phyloP scores from a whole-genome alignment of 2,113 vertebrate genomes.

The Anas platyrhynchos region DNA sequence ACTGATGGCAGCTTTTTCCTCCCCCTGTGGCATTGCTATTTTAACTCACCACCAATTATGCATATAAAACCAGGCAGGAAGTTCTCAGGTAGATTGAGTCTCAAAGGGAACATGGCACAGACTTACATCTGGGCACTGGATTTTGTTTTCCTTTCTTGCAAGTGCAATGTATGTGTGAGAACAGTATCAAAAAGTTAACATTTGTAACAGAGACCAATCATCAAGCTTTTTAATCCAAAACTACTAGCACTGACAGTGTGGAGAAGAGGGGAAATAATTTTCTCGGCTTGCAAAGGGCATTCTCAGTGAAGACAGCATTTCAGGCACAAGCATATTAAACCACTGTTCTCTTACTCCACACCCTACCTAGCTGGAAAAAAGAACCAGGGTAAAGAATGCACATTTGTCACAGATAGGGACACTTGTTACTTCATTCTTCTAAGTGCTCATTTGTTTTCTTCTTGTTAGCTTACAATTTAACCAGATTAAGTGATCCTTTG shows the following conservation, averaged over 20 bases:
- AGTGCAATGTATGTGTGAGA: background rate
- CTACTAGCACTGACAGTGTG: background rate
- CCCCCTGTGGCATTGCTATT: background rate
- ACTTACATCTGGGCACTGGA: no score
- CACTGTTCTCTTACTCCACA: background rate
- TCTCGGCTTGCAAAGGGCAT: background rate
- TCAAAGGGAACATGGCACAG: background rate
- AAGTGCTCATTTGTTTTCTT: background rate
- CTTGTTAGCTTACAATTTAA: conserved; percentile 9
- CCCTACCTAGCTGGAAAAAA: background rate
- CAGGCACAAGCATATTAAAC: background rate
- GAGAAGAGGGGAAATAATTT: background rate
- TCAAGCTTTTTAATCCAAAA: background rate
- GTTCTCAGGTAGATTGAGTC: background rate
- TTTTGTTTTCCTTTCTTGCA: background rate
- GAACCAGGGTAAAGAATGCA: background rate
- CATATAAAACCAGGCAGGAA: background rate
- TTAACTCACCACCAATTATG: background rate
- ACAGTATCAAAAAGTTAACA: background rate
- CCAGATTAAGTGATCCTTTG: background rate
- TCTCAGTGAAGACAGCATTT: background rate
- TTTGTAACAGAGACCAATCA: background rate
- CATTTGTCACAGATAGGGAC: background rate
- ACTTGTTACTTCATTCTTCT: background rate
- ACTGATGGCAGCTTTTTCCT: background rate